Base-by-base conservation (phyloP, 2,113 vertebrate genomes). In the Sebastes schlegelii region DNA sequence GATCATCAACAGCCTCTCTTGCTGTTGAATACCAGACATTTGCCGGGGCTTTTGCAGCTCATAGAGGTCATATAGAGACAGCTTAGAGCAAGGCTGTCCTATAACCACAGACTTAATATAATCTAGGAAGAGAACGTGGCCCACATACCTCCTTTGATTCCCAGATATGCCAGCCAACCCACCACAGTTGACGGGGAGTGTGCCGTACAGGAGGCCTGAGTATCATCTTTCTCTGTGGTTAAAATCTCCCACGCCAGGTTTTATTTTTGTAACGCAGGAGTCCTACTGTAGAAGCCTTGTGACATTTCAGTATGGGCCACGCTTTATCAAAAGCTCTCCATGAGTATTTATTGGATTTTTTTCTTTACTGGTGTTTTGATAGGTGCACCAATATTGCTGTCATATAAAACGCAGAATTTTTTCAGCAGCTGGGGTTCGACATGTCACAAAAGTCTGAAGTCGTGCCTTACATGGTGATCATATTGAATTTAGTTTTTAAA, bases 101-200 rank as follows among this genome's bases (percentile, higher is more conserved):
- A 42, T 90, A 84, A 93, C 93, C 86, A 78, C 92, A 82, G 86
- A 87, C 89, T 85, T 91, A 92, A 93, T 90, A 87, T 92, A 92
- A 93, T 93, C 92, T 90, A 78, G 63, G 70, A 78, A 14, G 74
- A 81, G 92, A 94, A 91, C 83, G 86, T 80, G 86, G 85, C 86
- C 85, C 81, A 83, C 91, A 90, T 92, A 76, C 88, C 90, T 74
- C 65, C 92, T 93, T 93, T 94, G 92, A 94, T 91, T 91, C 74
- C 46, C 73, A 81, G 81, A 87, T 92, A 89, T 80, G 77, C 65
- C 89, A 67, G 71, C 82, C 48, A 75, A 68, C 70, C 89, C 69
- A 88, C 84, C 88, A 64, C 84, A 82, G 83, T 86, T 60, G 61
- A 81, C 55, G 52, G 73, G 34, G 76, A 91, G 88, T 90, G 93